Percentiles rank a stretch among this genome's conserved stretches.
Evolutionary conservation across 1,140 invertebrate species (phyloP).

Genomic region (Leucophenga varia): DNA sequence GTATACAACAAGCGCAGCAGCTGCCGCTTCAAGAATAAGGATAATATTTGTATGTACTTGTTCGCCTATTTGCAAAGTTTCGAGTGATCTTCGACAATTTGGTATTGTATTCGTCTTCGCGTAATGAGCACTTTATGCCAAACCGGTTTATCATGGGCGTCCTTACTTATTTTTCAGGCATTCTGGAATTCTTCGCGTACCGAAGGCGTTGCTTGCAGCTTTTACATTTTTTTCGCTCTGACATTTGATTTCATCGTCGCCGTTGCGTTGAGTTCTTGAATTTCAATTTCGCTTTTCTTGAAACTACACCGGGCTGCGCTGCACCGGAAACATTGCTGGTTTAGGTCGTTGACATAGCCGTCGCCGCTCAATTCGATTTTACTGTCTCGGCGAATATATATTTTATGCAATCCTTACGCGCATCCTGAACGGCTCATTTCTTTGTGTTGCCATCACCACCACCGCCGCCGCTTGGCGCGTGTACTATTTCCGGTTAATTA

Average conservation of each 20-base stretch:
- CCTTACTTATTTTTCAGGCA: too few relatives aligned
- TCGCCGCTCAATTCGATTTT: too few relatives aligned
- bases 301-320: too few relatives aligned
- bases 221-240: constrained; percentile 18
- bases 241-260: constrained; percentile 39
- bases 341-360: constrained; percentile 42
- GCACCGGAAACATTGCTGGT: constrained; percentile 46
- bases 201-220: constrained; percentile 22
- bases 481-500: constrained; percentile 13
- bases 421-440: too few relatives aligned
- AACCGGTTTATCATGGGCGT: constrained; percentile 28
- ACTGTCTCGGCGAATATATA: too few relatives aligned
- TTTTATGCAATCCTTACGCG: too few relatives aligned
- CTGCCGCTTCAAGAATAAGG: too few relatives aligned
- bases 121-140: too few relatives aligned
- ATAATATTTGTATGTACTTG: constrained; percentile 30
- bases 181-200: too few relatives aligned
- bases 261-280: constrained; percentile 4
- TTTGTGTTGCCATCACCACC: too few relatives aligned
- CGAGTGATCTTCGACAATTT: constrained; percentile 11
- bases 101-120: constrained; percentile 15
- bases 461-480: constrained; percentile 10
- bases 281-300: constrained; percentile 44
- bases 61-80: constrained; percentile 20
- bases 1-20: constrained; percentile 31